These are phyloP conservation scores for Mesochorus sp. DNA, from an alignment of 2,888 invertebrate genomes.

Conservation along the genomic window DNA sequence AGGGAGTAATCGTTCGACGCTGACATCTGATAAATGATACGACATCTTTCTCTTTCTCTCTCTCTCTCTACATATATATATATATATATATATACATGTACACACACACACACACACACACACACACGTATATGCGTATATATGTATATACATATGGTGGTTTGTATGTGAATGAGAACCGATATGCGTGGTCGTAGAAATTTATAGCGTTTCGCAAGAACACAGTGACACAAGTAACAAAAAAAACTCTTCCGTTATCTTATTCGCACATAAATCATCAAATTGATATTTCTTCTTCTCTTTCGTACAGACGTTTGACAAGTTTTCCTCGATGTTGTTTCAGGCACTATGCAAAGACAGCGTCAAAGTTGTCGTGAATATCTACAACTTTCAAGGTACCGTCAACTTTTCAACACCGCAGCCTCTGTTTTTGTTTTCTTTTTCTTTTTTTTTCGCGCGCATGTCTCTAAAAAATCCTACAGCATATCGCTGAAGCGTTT, in stretches of 20 bases:
- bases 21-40: conserved; percentile 72
- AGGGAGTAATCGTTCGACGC: conserved; percentile 30
- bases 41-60: too few species aligned
- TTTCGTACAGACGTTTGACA: conserved; percentile 16
- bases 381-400: conserved; percentile 66
- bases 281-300: conserved; percentile 5
- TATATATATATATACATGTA: not conserved
- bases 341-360: conserved; percentile 18
- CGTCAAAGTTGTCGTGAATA: conserved; percentile 49
- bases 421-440: conserved; percentile 55
- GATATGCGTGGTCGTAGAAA: conserved; percentile 68
- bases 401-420: conserved; percentile 71
- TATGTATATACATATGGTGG: too few species aligned
- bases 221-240: conserved; percentile 73
- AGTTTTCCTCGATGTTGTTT: conserved; percentile 57
- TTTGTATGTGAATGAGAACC: conserved; percentile 71
- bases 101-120: too few species aligned
- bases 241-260: conserved; percentile 36
- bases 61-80: conserved; percentile 11
- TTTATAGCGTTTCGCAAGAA: conserved; percentile 68
- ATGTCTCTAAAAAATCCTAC: too few species aligned
- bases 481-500: too few species aligned
- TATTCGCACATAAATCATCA: conserved; percentile 35
- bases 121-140: too few species aligned
- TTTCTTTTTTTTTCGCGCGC: not conserved